These are phyloP conservation scores for Bubalus kerabau DNA, from an alignment of 2,113 vertebrate genomes.

Conservation along the genomic window DNA sequence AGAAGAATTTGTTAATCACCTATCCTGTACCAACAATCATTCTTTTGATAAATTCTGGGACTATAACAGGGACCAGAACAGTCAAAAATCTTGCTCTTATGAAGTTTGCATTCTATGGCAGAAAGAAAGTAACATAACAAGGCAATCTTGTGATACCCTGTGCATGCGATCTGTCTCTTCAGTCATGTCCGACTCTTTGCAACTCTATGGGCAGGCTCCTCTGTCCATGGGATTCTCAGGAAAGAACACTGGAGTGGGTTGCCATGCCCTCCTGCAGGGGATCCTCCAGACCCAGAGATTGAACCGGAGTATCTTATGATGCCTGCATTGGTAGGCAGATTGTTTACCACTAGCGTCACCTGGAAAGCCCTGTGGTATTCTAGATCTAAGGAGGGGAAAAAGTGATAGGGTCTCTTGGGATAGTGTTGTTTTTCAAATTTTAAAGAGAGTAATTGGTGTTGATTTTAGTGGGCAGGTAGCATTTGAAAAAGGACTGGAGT, in stretches of 20 bases:
- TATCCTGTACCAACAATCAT: background rate
- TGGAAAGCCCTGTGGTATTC: background rate
- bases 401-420: background rate
- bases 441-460: too few species aligned
- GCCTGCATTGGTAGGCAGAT: background rate
- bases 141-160: background rate
- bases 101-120: background rate
- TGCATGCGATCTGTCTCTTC: background rate
- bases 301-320: background rate
- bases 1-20: background rate
- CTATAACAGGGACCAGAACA: background rate
- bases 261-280: background rate
- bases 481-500: background rate
- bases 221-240: background rate
- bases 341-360: background rate
- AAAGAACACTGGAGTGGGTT: background rate
- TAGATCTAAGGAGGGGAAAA: background rate
- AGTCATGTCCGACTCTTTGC: background rate
- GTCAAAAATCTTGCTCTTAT: background rate
- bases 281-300: background rate
- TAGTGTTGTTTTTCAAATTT: background rate
- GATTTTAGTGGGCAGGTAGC: background rate
- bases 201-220: background rate
- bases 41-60: background rate
- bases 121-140: background rate